Conservation (phyloP, 2,113 vertebrate genomes). For the Archocentrus centrarchus region DNA sequence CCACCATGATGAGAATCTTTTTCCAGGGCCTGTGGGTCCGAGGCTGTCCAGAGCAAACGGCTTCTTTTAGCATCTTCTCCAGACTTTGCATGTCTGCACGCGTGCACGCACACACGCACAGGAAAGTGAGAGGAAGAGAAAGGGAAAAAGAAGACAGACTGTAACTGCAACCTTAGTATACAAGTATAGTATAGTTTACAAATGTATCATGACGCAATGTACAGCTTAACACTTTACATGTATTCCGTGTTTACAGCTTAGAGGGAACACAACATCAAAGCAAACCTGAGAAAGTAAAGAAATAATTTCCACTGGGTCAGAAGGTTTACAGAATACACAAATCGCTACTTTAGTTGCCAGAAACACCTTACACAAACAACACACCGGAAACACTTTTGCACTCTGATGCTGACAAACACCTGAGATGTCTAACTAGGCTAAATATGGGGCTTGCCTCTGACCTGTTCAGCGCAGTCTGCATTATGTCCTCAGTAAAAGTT, state of each 20-base stretch:
- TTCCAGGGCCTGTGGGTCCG: conserved; percentile 91
- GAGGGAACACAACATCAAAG: neutral
- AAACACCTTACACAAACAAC: conserved; percentile 51
- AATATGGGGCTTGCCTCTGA: conserved; percentile 15
- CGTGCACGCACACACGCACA: conserved; percentile 36
- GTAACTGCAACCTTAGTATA: neutral
- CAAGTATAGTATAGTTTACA: neutral
- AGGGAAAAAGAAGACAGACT: neutral
- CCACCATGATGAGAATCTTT: conserved; percentile 95
- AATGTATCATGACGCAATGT: neutral
- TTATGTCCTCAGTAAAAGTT: neutral
- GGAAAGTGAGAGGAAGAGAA: neutral
- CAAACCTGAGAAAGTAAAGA: neutral
- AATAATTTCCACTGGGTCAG: conserved; percentile 13
- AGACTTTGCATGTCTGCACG: conserved; percentile 88
- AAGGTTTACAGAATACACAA: conserved; percentile 19
- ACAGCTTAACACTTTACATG: neutral
- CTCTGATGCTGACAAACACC: conserved; percentile 18
- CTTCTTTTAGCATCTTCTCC: conserved; percentile 89
- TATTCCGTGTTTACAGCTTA: neutral
- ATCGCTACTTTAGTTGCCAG: conserved; percentile 27
- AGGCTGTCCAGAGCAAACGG: conserved; percentile 89
- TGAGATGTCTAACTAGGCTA: conserved; percentile 7
- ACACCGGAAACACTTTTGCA: conserved; percentile 20
- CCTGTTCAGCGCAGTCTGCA: conserved; percentile 1